Evolutionary conservation across 1,140 invertebrate genomes (phyloP).

Genomic region (Hypothenemus hampei): DNA sequence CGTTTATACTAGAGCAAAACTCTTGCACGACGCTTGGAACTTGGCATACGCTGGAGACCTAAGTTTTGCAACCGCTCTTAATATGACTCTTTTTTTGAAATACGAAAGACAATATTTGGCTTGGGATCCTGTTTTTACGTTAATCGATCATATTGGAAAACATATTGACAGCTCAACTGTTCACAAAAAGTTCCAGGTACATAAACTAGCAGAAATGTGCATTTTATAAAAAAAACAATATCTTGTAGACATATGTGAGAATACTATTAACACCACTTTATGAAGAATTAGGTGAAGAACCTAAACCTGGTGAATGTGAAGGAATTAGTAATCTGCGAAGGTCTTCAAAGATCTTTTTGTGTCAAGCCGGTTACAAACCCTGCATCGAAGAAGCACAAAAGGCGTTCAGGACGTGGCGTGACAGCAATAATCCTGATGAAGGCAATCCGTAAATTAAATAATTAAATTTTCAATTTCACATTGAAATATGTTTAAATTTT

Average conservation of each 20-base stretch:
- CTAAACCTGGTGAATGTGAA: slow-evolving; percentile 51
- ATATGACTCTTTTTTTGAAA: slow-evolving; percentile 70
- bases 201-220: not conserved
- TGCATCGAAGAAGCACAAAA: slow-evolving; percentile 63
- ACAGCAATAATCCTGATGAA: slow-evolving; percentile 59
- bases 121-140: slow-evolving; percentile 72
- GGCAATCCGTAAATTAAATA: slow-evolving; percentile 66
- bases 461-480: not conserved
- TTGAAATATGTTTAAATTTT: not conserved
- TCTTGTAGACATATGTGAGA: slow-evolving; percentile 58
- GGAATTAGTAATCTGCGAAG: slow-evolving; percentile 58
- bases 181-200: slow-evolving; percentile 63
- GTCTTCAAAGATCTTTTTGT: slow-evolving; percentile 62
- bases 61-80: slow-evolving; percentile 62
- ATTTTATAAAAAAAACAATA: not conserved
- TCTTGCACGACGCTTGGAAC: slow-evolving; percentile 74
- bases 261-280: slow-evolving; percentile 61
- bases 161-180: slow-evolving; percentile 61
- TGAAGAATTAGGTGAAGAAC: slow-evolving; percentile 53
- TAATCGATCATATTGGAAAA: slow-evolving; percentile 70
- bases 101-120: slow-evolving; percentile 66
- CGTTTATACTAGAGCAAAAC: slow-evolving; percentile 64
- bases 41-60: slow-evolving; percentile 71
- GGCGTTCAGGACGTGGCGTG: slow-evolving; percentile 63
- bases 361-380: slow-evolving; percentile 64